phyloP scores from a whole-genome alignment of 2,888 invertebrate species.

The Ormyrus labotus region DNA sequence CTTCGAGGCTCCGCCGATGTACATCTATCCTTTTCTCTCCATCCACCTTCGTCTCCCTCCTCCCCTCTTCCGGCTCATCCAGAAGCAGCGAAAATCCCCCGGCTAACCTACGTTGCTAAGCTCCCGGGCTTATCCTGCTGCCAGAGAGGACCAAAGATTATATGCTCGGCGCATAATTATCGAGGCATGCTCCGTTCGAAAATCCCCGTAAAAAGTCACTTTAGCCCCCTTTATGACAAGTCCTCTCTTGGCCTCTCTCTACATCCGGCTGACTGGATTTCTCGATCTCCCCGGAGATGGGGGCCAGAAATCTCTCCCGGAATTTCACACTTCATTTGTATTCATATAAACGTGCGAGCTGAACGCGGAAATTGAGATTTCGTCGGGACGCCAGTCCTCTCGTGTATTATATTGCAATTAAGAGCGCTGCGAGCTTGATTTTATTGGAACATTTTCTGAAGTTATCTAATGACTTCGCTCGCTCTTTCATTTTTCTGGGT shows the following conservation, averaged over 20 bases:
- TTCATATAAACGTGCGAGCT: conserved; percentile 21
- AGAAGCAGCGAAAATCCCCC: conserved; percentile 11
- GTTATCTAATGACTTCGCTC: no score
- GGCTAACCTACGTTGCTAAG: conserved; percentile 27
- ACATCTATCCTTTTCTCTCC: not conserved
- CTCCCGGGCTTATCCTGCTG: conserved; percentile 29
- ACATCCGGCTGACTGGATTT: conserved; percentile 10
- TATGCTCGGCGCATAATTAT: conserved; percentile 39
- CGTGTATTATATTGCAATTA: conserved; percentile 29
- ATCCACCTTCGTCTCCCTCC: not conserved
- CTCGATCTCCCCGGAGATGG: not conserved
- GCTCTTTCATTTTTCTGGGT: no score
- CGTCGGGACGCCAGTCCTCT: conserved; percentile 8
- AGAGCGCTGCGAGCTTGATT: not conserved
- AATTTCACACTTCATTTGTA: conserved; percentile 47
- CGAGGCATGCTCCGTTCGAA: conserved; percentile 15
- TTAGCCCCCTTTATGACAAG: not conserved
- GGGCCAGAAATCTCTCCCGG: not conserved
- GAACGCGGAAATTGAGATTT: conserved; percentile 36
- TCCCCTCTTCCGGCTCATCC: not conserved
- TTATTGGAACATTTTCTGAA: no score
- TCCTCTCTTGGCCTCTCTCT: not conserved
- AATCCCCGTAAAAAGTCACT: conserved; percentile 41
- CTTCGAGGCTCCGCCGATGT: not conserved
- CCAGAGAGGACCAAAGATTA: conserved; percentile 24